Conservation (phyloP, 2,797 vertebrate genomes). For the Propithecus perrieri region DNA sequence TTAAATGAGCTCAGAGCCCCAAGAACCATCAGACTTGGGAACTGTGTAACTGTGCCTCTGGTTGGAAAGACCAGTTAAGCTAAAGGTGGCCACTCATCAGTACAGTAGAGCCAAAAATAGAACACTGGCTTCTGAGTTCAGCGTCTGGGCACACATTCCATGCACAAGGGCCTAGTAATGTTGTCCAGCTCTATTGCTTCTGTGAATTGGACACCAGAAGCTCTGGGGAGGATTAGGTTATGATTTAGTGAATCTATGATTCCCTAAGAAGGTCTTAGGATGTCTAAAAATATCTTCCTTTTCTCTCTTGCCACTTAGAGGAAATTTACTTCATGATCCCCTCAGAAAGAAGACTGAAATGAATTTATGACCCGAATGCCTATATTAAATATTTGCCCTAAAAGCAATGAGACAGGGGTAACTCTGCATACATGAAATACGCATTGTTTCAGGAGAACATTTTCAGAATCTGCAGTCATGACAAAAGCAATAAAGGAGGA, state of each 20-base stretch:
- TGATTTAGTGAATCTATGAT: constrained; percentile 50
- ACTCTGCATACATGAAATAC: constrained; percentile 46
- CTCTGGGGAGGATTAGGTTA: constrained; percentile 17
- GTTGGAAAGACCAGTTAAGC: not conserved
- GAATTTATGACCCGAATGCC: constrained; percentile 60
- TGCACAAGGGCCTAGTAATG: not conserved
- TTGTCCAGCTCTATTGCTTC: not conserved
- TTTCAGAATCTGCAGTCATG: constrained; percentile 78
- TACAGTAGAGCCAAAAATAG: constrained; percentile 38
- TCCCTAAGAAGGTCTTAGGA: constrained; percentile 39
- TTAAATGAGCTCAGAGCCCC: not conserved
- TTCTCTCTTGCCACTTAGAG: not conserved
- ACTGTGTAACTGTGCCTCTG: not conserved
- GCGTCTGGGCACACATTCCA: not conserved
- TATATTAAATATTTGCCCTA: constrained; percentile 82
- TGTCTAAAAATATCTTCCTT: constrained; percentile 63
- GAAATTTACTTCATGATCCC: constrained; percentile 52
- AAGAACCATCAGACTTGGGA: not conserved
- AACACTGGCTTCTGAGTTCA: not conserved
- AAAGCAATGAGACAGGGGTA: constrained; percentile 53
- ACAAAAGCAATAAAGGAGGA: constrained; percentile 83
- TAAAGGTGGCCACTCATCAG: not conserved
- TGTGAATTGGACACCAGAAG: not conserved
- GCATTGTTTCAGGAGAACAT: constrained; percentile 57
- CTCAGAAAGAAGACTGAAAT: constrained; percentile 56